Base-by-base conservation (phyloP, 2,888 invertebrate species). In the Aphidius colemani region DNA sequence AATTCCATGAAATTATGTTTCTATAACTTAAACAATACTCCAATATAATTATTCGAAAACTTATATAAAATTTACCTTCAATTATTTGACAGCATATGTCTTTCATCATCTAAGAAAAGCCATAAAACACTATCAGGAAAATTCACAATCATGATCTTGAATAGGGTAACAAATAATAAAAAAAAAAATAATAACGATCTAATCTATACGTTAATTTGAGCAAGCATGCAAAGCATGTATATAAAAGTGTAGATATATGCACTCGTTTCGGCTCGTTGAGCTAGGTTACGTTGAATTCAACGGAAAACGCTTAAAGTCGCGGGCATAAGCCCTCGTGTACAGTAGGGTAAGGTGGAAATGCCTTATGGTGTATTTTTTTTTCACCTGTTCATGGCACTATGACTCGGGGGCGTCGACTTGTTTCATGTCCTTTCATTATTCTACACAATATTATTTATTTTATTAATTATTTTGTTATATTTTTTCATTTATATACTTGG, bases 291-390 rank as follows among this genome's bases (percentile, higher is more conserved):
- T 30, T 63, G 65, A 67, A 68, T 67, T 66, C 68, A 73, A 74
- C 72, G 74, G 73, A 73, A 73, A 74, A 70, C 63, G 61, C 30
- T 30, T 30, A 30, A 30, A 30, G 30, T 30, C 30, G 30, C 66
- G 66, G 62, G 67, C 66, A 61, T 66, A 67, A 69, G 67, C 51
- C 67, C 68, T 70, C 67, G 55, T 41, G 13, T 51, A 13, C 41
- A 40, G 70, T 48, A 57, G 59, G 64, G 70, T 69, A 72, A 73
- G 71, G 72, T 74, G 74, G 71, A 74, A 74, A 74, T 72, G 69
- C 70, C 67, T 68, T 69, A 69, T 69, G 72, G 69, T 66, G 44
- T 45, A 59, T 63, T 53, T 43, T 67, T 63, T 67, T 66, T 71
- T 72, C 72, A 72, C 72, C 72, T 72, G 72, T 71, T 70, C 67